Evolutionary conservation across 2,113 vertebrate species (phyloP).

Genomic region (Eubucco bourcierii): DNA sequence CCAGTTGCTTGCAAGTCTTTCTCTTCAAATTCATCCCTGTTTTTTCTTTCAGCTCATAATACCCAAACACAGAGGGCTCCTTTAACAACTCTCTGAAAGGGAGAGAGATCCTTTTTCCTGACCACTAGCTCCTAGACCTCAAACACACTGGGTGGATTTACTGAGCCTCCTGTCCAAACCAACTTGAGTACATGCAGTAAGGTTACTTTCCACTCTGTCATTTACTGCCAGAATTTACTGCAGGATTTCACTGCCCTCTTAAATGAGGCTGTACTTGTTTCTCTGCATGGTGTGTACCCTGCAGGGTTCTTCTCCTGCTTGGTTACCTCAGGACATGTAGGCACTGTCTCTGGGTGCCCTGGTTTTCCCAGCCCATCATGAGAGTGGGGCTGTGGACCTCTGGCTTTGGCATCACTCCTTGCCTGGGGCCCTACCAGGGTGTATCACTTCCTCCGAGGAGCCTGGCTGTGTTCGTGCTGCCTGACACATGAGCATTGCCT

Average conservation of each 20-base stretch:
- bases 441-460: not conserved
- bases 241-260: not conserved
- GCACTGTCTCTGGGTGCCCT: not conserved
- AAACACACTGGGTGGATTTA: not conserved
- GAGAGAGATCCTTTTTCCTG: not conserved
- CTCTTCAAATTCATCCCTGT: not conserved
- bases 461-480: not conserved
- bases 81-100: not conserved
- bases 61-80: not conserved
- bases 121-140: not conserved
- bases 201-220: not conserved
- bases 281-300: too few relatives aligned
- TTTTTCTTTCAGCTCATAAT: not conserved
- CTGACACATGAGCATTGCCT: not conserved
- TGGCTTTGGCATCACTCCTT: not conserved
- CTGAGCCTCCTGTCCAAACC: not conserved
- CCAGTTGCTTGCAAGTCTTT: not conserved
- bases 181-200: not conserved
- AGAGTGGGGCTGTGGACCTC: not conserved
- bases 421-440: accelerated
- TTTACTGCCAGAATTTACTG: not conserved
- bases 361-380: not conserved
- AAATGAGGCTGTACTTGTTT: not conserved
- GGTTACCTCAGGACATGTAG: not conserved
- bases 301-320: not conserved